phyloP scores from a whole-genome alignment of 2,797 vertebrate species.

The Sebastes taczanowskii region DNA sequence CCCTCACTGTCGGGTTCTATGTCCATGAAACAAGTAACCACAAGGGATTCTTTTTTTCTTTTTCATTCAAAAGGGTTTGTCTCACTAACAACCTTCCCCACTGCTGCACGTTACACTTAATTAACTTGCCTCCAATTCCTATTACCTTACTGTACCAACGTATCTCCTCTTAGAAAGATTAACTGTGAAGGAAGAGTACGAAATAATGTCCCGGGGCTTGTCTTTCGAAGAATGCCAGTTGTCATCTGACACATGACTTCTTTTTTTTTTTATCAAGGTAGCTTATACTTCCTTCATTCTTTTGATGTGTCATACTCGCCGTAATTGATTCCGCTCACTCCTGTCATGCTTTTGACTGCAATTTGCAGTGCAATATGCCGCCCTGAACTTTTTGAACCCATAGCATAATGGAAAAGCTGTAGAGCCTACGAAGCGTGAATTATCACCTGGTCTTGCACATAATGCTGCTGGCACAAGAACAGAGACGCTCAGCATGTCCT shows the following conservation, averaged over 20 bases:
- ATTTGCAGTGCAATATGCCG: constrained; percentile 74
- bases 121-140: constrained; percentile 54
- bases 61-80: constrained; percentile 28
- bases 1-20: constrained; percentile 1
- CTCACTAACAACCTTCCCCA: constrained; percentile 9
- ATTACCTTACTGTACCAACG: constrained; percentile 41
- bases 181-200: constrained; percentile 34
- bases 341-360: constrained; percentile 76
- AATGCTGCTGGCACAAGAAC: constrained; percentile 62
- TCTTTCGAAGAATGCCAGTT: constrained; percentile 69
- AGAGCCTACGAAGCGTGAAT: constrained; percentile 67
- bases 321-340: constrained; percentile 81
- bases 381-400: constrained; percentile 72
- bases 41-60: constrained; percentile 25
- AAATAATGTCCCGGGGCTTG: constrained; percentile 65
- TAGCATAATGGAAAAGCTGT: constrained; percentile 75
- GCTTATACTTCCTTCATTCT: constrained; percentile 63
- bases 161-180: constrained; percentile 52
- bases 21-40: constrained; percentile 30
- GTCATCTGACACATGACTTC: constrained; percentile 57
- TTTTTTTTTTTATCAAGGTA: constrained; percentile 71
- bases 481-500: constrained; percentile 32
- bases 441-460: constrained; percentile 74
- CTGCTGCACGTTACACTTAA: constrained; percentile 48
- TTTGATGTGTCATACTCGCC: constrained; percentile 76